Percentiles rank a stretch among this genome's conserved stretches.
phyloP scores from a whole-genome alignment of 1,140 invertebrate species.

The Druon quercuslanigerum region DNA sequence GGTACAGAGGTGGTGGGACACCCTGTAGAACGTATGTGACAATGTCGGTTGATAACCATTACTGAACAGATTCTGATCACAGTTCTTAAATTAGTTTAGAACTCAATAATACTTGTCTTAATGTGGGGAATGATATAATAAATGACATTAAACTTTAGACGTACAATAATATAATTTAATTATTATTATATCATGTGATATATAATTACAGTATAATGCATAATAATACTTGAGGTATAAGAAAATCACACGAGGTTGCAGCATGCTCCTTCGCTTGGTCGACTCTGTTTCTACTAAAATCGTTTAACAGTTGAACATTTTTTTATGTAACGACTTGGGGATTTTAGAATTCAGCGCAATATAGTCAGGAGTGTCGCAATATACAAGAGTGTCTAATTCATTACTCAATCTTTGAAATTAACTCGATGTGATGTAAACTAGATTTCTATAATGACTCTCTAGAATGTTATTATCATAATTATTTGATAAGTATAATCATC shows the following conservation, averaged over 20 bases:
- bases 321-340: slow-evolving; percentile 16
- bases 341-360: slow-evolving; percentile 22
- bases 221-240: slow-evolving; percentile 57
- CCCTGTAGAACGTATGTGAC: too few relatives aligned
- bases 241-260: slow-evolving; percentile 60
- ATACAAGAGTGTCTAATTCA: slow-evolving; percentile 22
- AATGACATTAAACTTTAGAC: not conserved
- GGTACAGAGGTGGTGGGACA: too few relatives aligned
- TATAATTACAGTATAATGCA: slow-evolving; percentile 20
- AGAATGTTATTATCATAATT: too few relatives aligned
- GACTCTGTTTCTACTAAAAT: not conserved
- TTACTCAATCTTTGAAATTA: slow-evolving; percentile 28
- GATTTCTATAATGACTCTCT: too few relatives aligned
- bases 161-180: slow-evolving; percentile 20
- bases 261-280: slow-evolving; percentile 25
- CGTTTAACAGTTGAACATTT: not conserved
- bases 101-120: too few relatives aligned
- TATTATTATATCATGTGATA: not conserved
- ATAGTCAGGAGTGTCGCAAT: not conserved
- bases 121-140: too few relatives aligned
- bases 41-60: too few relatives aligned
- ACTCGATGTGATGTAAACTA: too few relatives aligned
- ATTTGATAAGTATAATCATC: too few relatives aligned
- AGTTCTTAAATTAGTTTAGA: too few relatives aligned
- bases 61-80: too few relatives aligned